A percentile compares a stretch with the other conserved stretches of the same genome.
Conservation (phyloP, 1,140 invertebrate genomes). For the Cataglyphis hispanica region DNA sequence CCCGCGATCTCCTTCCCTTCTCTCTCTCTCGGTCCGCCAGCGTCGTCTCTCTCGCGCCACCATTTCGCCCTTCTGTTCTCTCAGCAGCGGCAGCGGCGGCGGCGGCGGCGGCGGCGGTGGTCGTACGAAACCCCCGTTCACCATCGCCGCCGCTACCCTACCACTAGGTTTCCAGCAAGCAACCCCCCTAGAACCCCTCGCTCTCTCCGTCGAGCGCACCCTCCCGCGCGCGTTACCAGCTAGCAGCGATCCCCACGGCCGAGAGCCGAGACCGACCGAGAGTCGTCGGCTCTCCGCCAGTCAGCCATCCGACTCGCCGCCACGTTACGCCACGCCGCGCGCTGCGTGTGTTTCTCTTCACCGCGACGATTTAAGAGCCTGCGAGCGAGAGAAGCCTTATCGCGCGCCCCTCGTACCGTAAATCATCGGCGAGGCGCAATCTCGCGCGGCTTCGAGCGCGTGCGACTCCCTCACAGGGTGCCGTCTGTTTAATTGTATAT, state of each 20-base stretch:
- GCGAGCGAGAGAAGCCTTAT: slow-evolving; percentile 64
- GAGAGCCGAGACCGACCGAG: slow-evolving; percentile 81
- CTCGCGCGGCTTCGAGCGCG: slow-evolving; percentile 50
- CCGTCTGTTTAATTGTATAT: slow-evolving; percentile 40
- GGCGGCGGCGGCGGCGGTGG: not conserved
- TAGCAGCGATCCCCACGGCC: slow-evolving; percentile 79
- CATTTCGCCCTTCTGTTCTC: slow-evolving; percentile 31
- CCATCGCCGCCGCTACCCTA: slow-evolving; percentile 70
- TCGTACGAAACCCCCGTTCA: slow-evolving; percentile 66
- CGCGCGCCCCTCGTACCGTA: slow-evolving; percentile 50
- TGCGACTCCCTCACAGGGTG: slow-evolving; percentile 41
- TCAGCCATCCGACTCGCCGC: slow-evolving; percentile 84
- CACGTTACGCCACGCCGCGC: slow-evolving; percentile 83
- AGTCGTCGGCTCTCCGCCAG: slow-evolving; percentile 83
- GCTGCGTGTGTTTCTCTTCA: slow-evolving; percentile 77
- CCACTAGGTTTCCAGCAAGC: slow-evolving; percentile 72
- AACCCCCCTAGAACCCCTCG: slow-evolving; percentile 71
- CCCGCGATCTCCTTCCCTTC: slow-evolving; percentile 5
- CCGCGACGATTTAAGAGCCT: slow-evolving; percentile 63
- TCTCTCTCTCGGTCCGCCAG: not conserved
- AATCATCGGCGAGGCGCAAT: slow-evolving; percentile 49
- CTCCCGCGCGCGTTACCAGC: slow-evolving; percentile 76
- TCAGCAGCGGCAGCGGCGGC: slow-evolving; percentile 8
- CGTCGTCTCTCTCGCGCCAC: not conserved
- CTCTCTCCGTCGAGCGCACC: slow-evolving; percentile 67